Evolutionary conservation across 2,113 vertebrate genomes (phyloP).

Genomic region (Melospiza georgiana): DNA sequence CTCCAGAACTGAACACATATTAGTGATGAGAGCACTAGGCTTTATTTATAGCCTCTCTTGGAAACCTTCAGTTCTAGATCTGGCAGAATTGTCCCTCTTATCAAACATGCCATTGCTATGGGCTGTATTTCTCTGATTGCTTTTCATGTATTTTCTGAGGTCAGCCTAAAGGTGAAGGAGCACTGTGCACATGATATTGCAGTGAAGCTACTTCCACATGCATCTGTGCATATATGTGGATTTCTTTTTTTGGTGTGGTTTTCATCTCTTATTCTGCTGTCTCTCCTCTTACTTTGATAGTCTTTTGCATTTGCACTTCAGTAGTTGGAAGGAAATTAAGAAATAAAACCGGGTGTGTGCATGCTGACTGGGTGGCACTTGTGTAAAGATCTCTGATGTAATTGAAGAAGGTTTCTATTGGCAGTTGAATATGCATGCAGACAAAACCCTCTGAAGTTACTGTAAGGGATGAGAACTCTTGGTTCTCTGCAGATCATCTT

Average conservation of each 20-base stretch:
- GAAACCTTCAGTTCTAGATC: neutral
- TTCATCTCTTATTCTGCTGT: neutral
- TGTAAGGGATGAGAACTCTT: neutral
- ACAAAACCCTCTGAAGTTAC: neutral
- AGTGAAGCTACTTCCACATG: neutral
- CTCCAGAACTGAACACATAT: neutral
- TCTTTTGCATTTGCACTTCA: neutral
- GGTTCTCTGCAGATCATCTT: neutral
- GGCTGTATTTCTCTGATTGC: neutral
- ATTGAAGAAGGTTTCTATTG: neutral
- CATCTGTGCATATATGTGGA: neutral
- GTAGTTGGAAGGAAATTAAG: neutral
- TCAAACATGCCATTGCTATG: neutral
- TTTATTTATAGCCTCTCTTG: neutral
- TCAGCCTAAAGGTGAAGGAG: neutral
- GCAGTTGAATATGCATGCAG: neutral
- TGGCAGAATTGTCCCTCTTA: neutral
- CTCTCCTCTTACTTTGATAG: neutral
- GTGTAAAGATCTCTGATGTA: neutral
- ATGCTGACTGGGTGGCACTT: neutral
- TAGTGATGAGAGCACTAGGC: neutral
- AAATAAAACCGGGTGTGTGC: neutral
- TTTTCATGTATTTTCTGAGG: neutral
- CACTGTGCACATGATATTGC: rapidly evolving
- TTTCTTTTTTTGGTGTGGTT: neutral